Evolutionary conservation across 2,113 vertebrate genomes (phyloP), one percentile per base, ranked within the genome.

Genomic region (Chaetodon trifascialis): DNA sequence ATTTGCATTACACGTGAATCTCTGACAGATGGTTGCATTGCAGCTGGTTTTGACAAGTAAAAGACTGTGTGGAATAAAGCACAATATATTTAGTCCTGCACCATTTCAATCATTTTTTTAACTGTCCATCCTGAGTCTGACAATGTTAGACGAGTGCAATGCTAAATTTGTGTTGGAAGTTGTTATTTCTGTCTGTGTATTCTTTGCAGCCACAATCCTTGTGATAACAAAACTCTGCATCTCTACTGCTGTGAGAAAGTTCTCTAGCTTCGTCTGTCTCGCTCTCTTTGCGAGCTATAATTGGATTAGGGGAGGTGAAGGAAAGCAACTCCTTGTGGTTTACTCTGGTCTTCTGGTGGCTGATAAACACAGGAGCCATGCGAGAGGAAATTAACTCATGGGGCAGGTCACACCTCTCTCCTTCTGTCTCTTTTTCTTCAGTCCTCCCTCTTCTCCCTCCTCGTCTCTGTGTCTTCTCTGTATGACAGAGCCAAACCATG

Each of bases 291-390:
- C 47, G 17, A 52, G 25, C 59, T 55, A 46, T 81, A 88, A 89
- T 84, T 84, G 78, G 81, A 84, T 82, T 83, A 83, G 5, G 19
- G 23, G 62, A 74, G 72, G 52, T 76, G 67, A 71, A 79, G 75
- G 60, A 71, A 71, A 84, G 30, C 30, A 51, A 21, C 75, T 79
- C 51, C 51, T 78, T 62, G 51, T 69, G 76, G 76, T 83, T 88
- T 42, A 60, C 16, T 79, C 47, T 47, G 30, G 11, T 77, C 46
- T 68, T 54, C 15, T 65, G 58, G 52, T 42, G 19, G 69, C 55
- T 40, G 81, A 79, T 86, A 74, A 87, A 74, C 79, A 73, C 30
- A 59, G 17, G 74, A 76, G 63, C 63, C 47, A 64, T 2, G 0
- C 1, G 23, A 69, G 74, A 82, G 52, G 63, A 70, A 88, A 84